Evolutionary conservation across 2,113 vertebrate species (phyloP).

Genomic region (Chaenocephalus aceratus): DNA sequence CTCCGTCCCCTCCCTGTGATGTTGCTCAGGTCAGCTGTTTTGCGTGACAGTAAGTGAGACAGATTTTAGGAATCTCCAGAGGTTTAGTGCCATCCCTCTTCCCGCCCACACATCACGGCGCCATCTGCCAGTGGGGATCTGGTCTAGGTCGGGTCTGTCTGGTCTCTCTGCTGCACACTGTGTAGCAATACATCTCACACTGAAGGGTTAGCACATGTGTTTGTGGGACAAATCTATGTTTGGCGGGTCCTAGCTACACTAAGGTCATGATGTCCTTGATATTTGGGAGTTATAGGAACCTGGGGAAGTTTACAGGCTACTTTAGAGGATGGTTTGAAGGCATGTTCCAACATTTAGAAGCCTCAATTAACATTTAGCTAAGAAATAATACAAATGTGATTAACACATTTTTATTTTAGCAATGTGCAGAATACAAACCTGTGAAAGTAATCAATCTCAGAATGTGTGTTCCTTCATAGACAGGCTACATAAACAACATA

Average conservation of each 20-base stretch:
- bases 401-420: neutral
- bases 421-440: neutral
- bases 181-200: neutral
- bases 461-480: neutral
- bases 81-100: constrained; percentile 59
- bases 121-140: constrained; percentile 63
- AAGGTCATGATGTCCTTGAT: neutral
- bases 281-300: neutral
- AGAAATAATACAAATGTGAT: neutral
- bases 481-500: neutral
- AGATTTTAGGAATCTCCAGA: constrained; percentile 61
- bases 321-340: neutral
- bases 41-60: constrained; percentile 28
- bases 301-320: neutral
- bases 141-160: constrained; percentile 18
- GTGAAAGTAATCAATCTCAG: neutral
- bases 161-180: neutral
- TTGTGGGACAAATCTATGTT: neutral
- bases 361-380: neutral
- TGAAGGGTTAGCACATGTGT: neutral
- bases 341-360: neutral
- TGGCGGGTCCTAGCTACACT: neutral
- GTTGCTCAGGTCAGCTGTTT: constrained; percentile 7
- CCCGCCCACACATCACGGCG: constrained; percentile 12
- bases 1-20: neutral